Evolutionary conservation across 2,113 vertebrate genomes (phyloP).

Genomic region (Herpailurus yagouaroundi): DNA sequence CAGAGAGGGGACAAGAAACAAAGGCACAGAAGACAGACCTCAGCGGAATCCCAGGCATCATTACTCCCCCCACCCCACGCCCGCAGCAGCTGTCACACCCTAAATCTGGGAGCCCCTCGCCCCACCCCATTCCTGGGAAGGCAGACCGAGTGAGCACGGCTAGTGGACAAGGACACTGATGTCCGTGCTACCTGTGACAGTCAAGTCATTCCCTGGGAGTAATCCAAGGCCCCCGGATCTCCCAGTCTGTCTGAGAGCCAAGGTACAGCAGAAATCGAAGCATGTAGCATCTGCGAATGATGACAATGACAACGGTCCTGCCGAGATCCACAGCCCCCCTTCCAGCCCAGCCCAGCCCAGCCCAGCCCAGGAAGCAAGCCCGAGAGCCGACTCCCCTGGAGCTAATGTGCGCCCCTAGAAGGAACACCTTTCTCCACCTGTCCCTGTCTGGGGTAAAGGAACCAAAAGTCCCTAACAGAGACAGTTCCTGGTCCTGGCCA

Average conservation of each 20-base stretch:
- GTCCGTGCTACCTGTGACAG: fast-evolving
- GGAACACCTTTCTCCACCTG: neutral
- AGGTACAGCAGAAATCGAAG: neutral
- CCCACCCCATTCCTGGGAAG: neutral
- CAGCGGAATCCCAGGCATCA: fast-evolving
- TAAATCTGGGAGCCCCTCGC: no score
- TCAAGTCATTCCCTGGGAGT: neutral
- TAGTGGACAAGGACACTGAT: neutral
- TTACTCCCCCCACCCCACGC: neutral
- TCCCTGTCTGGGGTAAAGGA: neutral
- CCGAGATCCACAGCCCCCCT: fast-evolving
- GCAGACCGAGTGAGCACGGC: neutral
- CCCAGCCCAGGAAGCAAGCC: neutral
- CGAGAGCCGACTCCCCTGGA: neutral
- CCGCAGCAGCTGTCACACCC: neutral
- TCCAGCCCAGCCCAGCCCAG: neutral
- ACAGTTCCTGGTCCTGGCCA: neutral
- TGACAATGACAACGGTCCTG: fast-evolving
- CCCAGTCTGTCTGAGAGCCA: neutral
- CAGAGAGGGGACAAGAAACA: neutral
- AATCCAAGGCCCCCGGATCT: neutral
- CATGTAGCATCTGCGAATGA: fast-evolving
- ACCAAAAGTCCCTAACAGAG: neutral
- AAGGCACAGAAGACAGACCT: neutral
- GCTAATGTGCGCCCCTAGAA: fast-evolving